Conservation (phyloP, 2,797 vertebrate species). For the Gymnoscopelus microlampas region DNA sequence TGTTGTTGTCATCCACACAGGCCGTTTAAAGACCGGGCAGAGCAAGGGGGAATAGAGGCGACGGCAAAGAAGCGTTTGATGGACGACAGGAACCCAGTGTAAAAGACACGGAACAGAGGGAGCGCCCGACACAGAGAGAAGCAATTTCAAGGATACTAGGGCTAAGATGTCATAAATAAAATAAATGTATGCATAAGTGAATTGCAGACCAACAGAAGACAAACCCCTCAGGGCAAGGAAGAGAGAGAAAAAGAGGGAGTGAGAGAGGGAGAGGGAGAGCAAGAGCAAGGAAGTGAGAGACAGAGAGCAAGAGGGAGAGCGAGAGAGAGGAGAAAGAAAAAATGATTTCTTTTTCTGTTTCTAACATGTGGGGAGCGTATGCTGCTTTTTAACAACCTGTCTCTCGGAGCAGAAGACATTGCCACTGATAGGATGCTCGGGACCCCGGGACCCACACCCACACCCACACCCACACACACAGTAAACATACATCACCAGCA, state of each 20-base stretch:
- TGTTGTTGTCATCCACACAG: not conserved
- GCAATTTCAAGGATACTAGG: constrained; percentile 44
- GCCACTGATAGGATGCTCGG: constrained; percentile 45
- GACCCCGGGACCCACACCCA: constrained; percentile 21
- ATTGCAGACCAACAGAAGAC: constrained; percentile 37
- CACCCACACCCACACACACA: too few species aligned
- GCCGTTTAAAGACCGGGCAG: constrained; percentile 31
- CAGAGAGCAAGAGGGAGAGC: too few species aligned
- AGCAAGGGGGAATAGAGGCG: constrained; percentile 10
- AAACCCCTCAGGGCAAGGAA: constrained; percentile 2
- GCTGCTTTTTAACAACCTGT: constrained; percentile 58
- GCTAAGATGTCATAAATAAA: constrained; percentile 33
- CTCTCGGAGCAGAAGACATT: constrained; percentile 58
- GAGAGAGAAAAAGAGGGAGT: too few species aligned
- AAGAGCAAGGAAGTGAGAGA: too few species aligned
- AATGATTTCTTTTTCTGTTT: constrained; percentile 25
- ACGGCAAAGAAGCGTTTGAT: constrained; percentile 33
- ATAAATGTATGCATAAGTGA: constrained; percentile 48
- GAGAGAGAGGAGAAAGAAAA: not conserved
- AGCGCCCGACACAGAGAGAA: constrained; percentile 21
- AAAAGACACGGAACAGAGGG: constrained; percentile 4
- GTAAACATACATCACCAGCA: not conserved
- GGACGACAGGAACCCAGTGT: constrained; percentile 6
- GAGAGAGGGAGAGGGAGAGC: too few species aligned
- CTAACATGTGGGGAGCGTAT: constrained; percentile 36